These are phyloP conservation scores for Ormyrus nitidulus DNA, from an alignment of 2,888 invertebrate genomes.

Conservation along the genomic window DNA sequence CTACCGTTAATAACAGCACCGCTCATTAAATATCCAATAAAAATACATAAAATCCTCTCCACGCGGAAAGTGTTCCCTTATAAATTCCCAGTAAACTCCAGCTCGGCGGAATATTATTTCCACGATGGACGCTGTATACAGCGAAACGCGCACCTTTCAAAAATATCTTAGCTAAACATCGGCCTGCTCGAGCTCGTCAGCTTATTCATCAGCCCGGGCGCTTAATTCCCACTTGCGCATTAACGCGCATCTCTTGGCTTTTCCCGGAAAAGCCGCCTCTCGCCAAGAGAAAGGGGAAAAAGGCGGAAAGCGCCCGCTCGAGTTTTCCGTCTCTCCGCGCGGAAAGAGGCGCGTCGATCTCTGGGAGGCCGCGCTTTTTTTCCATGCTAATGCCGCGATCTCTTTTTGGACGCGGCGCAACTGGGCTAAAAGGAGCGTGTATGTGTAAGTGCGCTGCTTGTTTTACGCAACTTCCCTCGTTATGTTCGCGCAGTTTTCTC, in stretches of 20 bases:
- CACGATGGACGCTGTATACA: too few relatives aligned
- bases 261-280: background rate
- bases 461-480: slow-evolving; percentile 64
- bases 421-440: slow-evolving; percentile 4
- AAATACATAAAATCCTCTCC: too few relatives aligned
- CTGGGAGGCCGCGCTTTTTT: background rate
- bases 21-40: too few relatives aligned
- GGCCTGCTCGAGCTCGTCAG: background rate
- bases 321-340: slow-evolving; percentile 22
- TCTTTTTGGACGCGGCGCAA: background rate
- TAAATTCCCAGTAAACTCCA: too few relatives aligned
- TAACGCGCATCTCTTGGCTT: slow-evolving; percentile 4
- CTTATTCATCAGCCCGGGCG: background rate
- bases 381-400: slow-evolving; percentile 32
- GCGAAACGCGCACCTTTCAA: too few relatives aligned
- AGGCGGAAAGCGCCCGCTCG: background rate
- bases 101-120: too few relatives aligned
- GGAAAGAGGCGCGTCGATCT: background rate
- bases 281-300: background rate
- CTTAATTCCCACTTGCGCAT: slow-evolving; percentile 39
- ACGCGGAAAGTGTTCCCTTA: too few relatives aligned
- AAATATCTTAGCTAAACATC: background rate
- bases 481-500: slow-evolving; percentile 55
- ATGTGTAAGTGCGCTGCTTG: slow-evolving; percentile 45
- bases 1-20: too few relatives aligned